Evolutionary conservation across 2,797 vertebrate genomes (phyloP).

Genomic region (Chlorospingus semifuscus): DNA sequence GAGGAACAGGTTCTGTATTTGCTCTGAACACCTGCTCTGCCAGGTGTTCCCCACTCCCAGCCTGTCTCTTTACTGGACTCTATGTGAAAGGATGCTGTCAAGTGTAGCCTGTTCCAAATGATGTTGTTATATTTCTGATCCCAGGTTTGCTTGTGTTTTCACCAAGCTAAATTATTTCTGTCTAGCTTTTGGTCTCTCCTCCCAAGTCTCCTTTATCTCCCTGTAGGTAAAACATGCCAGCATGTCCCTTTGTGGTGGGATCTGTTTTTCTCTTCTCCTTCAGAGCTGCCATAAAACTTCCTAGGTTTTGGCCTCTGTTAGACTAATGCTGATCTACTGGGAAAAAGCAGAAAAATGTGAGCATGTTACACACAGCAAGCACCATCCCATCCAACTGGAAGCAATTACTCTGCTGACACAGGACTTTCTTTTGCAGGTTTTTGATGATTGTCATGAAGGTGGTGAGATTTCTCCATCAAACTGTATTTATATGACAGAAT

Average conservation of each 20-base stretch:
- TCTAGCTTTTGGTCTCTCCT: background rate
- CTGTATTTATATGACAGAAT: conserved; percentile 94
- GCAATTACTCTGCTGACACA: background rate
- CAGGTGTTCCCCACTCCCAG: background rate
- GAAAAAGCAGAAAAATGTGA: background rate
- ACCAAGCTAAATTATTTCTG: background rate
- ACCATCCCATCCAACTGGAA: background rate
- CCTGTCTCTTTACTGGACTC: background rate
- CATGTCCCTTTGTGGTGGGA: background rate
- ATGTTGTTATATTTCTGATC: background rate
- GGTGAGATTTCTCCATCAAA: conserved; percentile 95
- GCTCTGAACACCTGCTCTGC: background rate
- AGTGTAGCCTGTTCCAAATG: background rate
- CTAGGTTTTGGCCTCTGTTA: background rate
- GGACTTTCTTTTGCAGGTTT: conserved; percentile 81
- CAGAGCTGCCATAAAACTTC: background rate
- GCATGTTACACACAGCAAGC: background rate
- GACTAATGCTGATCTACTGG: background rate
- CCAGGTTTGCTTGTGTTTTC: background rate
- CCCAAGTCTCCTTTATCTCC: no score
- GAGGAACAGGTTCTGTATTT: background rate
- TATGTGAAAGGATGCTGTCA: background rate
- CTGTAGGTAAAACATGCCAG: background rate
- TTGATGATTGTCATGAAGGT: conserved; percentile 94
- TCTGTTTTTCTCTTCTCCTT: background rate